phyloP scores from a whole-genome alignment of 2,113 vertebrate genomes.

The Microtus ochrogaster region DNA sequence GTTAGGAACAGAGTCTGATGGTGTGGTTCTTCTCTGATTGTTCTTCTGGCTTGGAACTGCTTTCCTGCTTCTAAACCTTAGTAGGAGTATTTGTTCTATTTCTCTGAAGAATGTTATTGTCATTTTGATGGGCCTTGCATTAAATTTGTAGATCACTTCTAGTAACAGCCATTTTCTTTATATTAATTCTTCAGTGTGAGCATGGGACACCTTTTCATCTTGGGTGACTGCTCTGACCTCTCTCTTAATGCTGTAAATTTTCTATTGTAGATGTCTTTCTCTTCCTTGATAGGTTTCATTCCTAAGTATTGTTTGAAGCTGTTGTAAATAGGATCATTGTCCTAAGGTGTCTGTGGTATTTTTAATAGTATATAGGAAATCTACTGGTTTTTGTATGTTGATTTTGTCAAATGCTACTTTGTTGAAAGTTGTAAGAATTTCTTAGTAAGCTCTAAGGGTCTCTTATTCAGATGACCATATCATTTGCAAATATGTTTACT shows the following conservation, averaged over 20 bases:
- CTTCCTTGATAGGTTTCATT: background rate
- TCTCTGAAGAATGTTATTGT: background rate
- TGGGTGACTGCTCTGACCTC: background rate
- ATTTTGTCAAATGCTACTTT: background rate
- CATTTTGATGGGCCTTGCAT: background rate
- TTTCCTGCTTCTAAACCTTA: background rate
- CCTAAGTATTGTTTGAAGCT: background rate
- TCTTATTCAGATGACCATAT: background rate
- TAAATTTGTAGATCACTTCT: background rate
- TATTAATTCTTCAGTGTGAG: background rate
- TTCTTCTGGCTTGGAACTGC: background rate
- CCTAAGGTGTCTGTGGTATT: background rate
- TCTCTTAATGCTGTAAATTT: background rate
- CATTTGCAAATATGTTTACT: background rate
- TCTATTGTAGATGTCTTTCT: background rate
- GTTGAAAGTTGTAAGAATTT: background rate
- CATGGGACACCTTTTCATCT: background rate
- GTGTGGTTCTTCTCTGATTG: background rate
- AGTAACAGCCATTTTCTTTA: background rate
- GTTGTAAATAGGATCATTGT: background rate
- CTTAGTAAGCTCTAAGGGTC: background rate
- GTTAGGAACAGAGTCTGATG: background rate
- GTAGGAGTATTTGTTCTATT: background rate
- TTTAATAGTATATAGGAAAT: background rate
- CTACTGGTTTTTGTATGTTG: background rate